Evolutionary conservation across 2,113 vertebrate species (phyloP).

Genomic region (Pionites leucogaster): DNA sequence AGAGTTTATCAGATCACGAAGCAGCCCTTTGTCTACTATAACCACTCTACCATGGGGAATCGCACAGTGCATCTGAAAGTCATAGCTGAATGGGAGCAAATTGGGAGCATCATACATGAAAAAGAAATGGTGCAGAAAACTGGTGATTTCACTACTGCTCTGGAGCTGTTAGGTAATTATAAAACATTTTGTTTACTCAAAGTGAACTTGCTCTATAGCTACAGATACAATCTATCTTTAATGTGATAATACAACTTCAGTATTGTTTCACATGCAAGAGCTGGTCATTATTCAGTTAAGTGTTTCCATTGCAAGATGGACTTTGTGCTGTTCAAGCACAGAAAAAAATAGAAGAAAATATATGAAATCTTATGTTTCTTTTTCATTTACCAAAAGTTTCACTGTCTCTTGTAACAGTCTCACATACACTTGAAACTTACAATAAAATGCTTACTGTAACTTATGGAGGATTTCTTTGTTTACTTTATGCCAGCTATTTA

Average conservation of each 20-base stretch:
- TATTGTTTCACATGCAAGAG: not conserved
- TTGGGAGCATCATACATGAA: not conserved
- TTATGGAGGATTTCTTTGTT: not conserved
- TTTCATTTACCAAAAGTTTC: not conserved
- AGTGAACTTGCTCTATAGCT: rapidly evolving
- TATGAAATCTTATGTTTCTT: not conserved
- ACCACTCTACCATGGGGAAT: slow-evolving; percentile 75
- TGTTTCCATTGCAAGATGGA: not conserved
- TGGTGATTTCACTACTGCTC: slow-evolving; percentile 71
- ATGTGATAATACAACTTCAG: not conserved
- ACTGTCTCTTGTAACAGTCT: not conserved
- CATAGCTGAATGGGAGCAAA: slow-evolving; percentile 64
- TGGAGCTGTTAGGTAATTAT: slow-evolving; percentile 80
- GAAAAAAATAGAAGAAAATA: not conserved
- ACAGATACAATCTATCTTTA: not conserved
- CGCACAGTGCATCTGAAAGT: slow-evolving; percentile 79
- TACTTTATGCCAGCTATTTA: not conserved
- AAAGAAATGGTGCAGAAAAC: slow-evolving; percentile 63
- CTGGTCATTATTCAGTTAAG: not conserved
- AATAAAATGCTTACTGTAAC: not conserved
- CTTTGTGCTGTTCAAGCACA: not conserved
- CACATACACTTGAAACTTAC: not conserved
- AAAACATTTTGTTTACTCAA: not conserved
- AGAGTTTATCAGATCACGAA: slow-evolving; percentile 80
- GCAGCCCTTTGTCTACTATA: slow-evolving; percentile 77